Conservation (phyloP, 2,113 vertebrate species). For the Carollia perspicillata region DNA sequence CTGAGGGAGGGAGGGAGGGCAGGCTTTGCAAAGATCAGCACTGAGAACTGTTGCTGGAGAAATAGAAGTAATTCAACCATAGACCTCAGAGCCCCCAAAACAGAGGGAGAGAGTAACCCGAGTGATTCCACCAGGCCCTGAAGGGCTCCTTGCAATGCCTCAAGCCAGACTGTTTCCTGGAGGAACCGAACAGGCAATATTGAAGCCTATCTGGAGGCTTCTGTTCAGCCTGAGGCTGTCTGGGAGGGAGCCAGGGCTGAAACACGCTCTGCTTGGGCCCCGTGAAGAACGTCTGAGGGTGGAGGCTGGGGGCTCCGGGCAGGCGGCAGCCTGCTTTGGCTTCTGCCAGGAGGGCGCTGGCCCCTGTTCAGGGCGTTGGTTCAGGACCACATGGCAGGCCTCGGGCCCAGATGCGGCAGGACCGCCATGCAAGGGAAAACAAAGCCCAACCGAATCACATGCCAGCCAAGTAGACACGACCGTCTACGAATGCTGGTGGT, state of each 20-base stretch:
- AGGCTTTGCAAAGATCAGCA: not conserved
- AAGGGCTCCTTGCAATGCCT: not conserved
- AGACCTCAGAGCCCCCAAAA: not conserved
- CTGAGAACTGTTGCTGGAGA: not conserved
- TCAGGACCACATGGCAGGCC: not conserved
- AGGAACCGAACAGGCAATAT: not conserved
- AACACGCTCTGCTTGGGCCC: not conserved
- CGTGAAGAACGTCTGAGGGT: not conserved
- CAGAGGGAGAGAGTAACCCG: not conserved
- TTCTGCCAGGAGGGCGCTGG: not conserved
- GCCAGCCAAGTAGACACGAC: not conserved
- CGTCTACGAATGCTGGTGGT: slow-evolving; percentile 5
- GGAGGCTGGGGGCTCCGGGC: not conserved
- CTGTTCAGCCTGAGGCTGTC: not conserved
- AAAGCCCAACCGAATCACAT: not conserved
- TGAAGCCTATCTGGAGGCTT: not conserved
- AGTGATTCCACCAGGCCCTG: not conserved
- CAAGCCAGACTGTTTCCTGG: not conserved
- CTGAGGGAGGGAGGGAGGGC: too few relatives aligned
- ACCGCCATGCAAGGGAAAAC: not conserved
- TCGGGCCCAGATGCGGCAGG: not conserved
- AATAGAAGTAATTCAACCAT: not conserved
- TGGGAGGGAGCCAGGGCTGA: not conserved
- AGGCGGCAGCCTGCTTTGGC: not conserved
- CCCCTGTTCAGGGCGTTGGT: not conserved